Percentiles rank a stretch among this genome's conserved stretches.
Evolutionary conservation across 2,797 vertebrate genomes (phyloP).

Genomic region (Acanthis flammea): DNA sequence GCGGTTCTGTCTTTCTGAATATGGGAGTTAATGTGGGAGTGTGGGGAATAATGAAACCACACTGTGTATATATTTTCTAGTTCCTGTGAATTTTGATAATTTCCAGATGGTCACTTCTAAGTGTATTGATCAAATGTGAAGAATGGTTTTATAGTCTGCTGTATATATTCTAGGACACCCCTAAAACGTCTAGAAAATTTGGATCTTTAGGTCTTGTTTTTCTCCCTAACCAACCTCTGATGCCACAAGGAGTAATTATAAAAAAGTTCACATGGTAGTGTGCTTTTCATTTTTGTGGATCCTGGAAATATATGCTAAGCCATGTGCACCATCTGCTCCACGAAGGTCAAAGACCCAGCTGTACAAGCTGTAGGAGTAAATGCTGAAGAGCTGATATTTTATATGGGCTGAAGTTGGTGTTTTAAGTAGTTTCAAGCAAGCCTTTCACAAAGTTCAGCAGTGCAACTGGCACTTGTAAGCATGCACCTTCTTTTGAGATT

Average conservation of each 20-base stretch:
- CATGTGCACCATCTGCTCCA: not conserved
- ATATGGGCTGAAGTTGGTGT: not conserved
- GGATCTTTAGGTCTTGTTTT: not conserved
- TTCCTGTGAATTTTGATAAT: conserved; percentile 44
- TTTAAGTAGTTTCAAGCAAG: not conserved
- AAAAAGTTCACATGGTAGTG: not conserved
- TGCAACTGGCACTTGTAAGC: not conserved
- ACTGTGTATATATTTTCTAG: conserved; percentile 26
- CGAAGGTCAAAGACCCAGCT: conserved; percentile 18
- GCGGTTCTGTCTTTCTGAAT: not conserved
- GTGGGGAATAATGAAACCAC: conserved; percentile 13
- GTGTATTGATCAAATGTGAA: not conserved
- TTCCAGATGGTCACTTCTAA: conserved; percentile 57
- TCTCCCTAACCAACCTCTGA: not conserved
- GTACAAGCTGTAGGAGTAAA: conserved; percentile 15
- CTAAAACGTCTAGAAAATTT: not conserved
- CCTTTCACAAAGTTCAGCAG: not conserved
- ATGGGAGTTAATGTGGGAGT: not conserved
- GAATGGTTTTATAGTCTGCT: not conserved
- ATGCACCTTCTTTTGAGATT: not conserved
- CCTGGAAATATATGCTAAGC: not conserved
- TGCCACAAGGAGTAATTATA: not conserved
- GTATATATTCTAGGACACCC: not conserved
- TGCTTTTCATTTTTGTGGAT: conserved; percentile 4
- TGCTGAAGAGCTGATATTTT: conserved; percentile 11